Base-by-base conservation (phyloP, 2,888 invertebrate species). In the Druceiella hillmani region DNA sequence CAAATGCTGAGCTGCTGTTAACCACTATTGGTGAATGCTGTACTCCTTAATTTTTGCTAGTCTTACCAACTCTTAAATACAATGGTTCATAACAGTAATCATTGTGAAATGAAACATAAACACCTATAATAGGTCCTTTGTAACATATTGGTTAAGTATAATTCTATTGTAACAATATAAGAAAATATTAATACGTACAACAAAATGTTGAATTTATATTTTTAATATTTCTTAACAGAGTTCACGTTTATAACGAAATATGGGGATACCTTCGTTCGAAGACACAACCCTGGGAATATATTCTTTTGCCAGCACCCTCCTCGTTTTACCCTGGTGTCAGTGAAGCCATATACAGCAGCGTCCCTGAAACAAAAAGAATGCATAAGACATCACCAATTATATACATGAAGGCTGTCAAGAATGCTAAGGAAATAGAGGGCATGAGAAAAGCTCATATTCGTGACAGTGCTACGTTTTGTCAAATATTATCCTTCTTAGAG, bases 401-500 rank as follows among this genome's bases (percentile, higher is more conserved):
- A 33, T 75, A 79, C 41, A 68, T 92, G 66, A 92, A 93, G 57
- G 89, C 92, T 0, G 77, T 83, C 49, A 98, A 98, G 64, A 95
- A 93, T 55, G 62, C 69, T 0, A 74, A 79, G 0, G 92, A 93
- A 63, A 77, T 79, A 13, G 69, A 74, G 35, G 91, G 91, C 31
- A 92, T 94, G 91, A 76, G 78, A 48, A 75, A 68, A 33, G 87
- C 92, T 1, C 92, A 94, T 57, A 67, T 94, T 35, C 75, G 86
- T 34, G 97, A 98, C 62, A 92, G 87, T 0, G 86, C 84, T 1
- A 92, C 91, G 0, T 80, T 94, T 66, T 89, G 93, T 58, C 87
- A 91, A 51, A 87, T 89, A 49, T 76, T 94, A 48, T 75, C 80
- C 13, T 81, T 81, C 58, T 63, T 88, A 37, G 85, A 88, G 59